Conservation (phyloP, 2,113 vertebrate species). For the Stegostoma tigrinum region DNA sequence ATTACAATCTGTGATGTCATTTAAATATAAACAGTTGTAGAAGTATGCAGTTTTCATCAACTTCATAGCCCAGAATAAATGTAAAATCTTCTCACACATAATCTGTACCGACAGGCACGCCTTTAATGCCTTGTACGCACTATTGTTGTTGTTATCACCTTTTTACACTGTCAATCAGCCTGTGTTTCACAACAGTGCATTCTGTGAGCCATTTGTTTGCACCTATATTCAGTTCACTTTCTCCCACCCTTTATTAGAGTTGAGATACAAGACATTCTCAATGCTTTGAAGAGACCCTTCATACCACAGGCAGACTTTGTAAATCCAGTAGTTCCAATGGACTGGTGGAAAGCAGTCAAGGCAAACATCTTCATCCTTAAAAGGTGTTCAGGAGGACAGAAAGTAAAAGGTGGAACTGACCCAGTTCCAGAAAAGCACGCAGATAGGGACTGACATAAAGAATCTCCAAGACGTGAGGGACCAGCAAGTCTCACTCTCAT, state of each 20-base stretch:
- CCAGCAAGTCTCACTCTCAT: too few species aligned
- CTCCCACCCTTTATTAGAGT: neutral
- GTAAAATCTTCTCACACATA: neutral
- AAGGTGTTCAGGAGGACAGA: too few species aligned
- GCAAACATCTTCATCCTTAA: too few species aligned
- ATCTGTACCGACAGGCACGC: neutral
- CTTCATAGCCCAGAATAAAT: neutral
- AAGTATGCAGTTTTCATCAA: neutral
- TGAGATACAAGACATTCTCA: neutral
- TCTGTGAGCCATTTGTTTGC: constrained; percentile 30
- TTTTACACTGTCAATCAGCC: neutral
- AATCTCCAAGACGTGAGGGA: too few species aligned
- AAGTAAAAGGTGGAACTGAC: too few species aligned
- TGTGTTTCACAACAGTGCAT: neutral
- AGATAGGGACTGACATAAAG: too few species aligned
- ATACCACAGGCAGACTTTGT: neutral
- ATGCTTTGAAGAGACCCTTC: neutral
- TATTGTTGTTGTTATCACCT: constrained; percentile 12
- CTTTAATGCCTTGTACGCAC: constrained; percentile 1
- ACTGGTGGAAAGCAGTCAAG: too few species aligned
- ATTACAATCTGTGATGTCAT: neutral
- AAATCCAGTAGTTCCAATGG: neutral
- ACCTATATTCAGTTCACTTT: neutral
- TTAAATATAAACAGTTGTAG: neutral
- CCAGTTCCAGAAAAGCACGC: too few species aligned